Base-by-base conservation (phyloP, 1,140 invertebrate species). In the Cyclina sinensis region DNA sequence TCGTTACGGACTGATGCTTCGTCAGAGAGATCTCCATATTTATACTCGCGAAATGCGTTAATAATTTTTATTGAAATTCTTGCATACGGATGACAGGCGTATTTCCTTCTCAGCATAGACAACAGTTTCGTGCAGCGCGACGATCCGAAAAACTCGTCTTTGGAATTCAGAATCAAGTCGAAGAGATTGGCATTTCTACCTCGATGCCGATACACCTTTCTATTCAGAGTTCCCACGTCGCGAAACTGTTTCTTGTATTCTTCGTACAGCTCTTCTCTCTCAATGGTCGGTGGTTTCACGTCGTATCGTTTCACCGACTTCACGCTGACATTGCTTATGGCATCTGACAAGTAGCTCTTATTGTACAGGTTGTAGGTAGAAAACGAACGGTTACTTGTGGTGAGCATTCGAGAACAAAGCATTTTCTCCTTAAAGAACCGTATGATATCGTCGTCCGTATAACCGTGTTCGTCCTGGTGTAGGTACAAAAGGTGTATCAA, bases 161-260 rank as follows among this genome's bases (percentile, higher is more conserved):
- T 35, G 27, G 68, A 73, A n/a, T 73, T 73, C 32, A 73, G 30
- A 12, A 73, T 73, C 30, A 73, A 39, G 35, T 73, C 68, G n/a
- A 73, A 21, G 21, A 73, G 39, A 73, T 73, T 73, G 21, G 68
- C 68, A 73, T 73, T 73, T 43, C 68, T 35, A 11, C 68, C 68
- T 14, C 68, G 68, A 18, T 73, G 68, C 16, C 39, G 68, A 43
- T 35, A 73, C 39, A 73, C 30, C n/a, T 43, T 73, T 35, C 30
- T 35, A n/a, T 43, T 73, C 35, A 73, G 39, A 11, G 68, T 39
- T 35, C 68, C 30, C 32, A 73, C 68, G n/a, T 73, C 68, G 11
- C 32, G 32, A 73, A 73, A 73, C 5, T n/a, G 32, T 43, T 73
- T 32, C n/a, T 35, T 30, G 32, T 24, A 39, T 35, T 73, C 32